phyloP scores from a whole-genome alignment of 53 echinoderm and acorn worm genomes.

The Holothuria scabra region DNA sequence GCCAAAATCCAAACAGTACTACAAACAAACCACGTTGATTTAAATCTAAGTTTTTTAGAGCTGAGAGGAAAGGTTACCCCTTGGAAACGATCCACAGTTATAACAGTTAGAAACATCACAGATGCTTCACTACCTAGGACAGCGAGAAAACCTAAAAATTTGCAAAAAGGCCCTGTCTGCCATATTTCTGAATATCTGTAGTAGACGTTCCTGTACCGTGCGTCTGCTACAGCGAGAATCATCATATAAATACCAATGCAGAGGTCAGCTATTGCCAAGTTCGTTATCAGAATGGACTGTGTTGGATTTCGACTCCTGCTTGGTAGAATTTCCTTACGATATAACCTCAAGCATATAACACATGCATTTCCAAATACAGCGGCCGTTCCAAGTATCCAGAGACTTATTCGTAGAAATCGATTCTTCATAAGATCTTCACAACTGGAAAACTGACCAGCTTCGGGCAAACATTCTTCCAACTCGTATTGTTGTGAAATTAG shows the following conservation, averaged over 20 bases:
- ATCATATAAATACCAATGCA: slow-evolving; percentile 32
- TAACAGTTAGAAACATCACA: slow-evolving; percentile 52
- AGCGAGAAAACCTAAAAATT: slow-evolving; percentile 41
- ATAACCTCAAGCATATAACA: slow-evolving; percentile 29
- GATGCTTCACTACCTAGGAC: slow-evolving; percentile 39
- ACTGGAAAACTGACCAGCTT: slow-evolving; percentile 40
- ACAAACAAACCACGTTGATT: slow-evolving; percentile 30
- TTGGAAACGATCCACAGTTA: slow-evolving; percentile 44
- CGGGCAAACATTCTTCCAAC: slow-evolving; percentile 25
- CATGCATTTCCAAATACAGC: slow-evolving; percentile 43
- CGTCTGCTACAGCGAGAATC: neutral
- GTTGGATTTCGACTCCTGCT: neutral
- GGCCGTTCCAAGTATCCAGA: slow-evolving; percentile 48
- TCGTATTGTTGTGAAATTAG: neutral
- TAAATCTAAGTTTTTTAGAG: slow-evolving; percentile 4
- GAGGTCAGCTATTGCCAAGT: slow-evolving; percentile 19
- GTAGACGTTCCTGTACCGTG: slow-evolving; percentile 23
- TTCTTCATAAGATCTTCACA: slow-evolving; percentile 53
- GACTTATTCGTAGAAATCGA: slow-evolving; percentile 32
- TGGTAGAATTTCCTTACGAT: neutral
- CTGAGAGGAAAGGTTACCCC: slow-evolving; percentile 31
- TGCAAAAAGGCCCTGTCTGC: slow-evolving; percentile 32
- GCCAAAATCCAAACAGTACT: slow-evolving; percentile 51
- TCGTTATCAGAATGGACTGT: slow-evolving; percentile 21
- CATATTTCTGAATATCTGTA: slow-evolving; percentile 37